These are phyloP conservation scores for Mormyrops attenuatus DNA, from an alignment of 2,797 vertebrate species.

Conservation along the genomic window DNA sequence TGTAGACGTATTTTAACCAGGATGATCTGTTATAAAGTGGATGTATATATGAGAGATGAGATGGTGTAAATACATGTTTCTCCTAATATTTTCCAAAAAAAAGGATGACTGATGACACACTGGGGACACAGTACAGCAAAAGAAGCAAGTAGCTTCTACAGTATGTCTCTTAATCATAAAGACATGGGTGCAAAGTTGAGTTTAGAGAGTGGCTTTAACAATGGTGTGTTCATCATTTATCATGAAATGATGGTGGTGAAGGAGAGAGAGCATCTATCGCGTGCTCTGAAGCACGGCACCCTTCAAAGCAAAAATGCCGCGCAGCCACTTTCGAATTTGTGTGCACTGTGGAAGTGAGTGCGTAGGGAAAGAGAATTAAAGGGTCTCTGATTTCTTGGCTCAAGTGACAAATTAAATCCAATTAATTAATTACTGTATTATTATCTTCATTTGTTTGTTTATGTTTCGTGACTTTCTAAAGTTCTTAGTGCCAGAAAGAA, in stretches of 20 bases:
- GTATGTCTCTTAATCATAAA: background rate
- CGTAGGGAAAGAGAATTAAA: background rate
- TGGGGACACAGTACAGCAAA: background rate
- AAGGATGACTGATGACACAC: background rate
- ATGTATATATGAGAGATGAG: background rate
- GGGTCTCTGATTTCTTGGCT: background rate
- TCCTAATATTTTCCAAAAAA: background rate
- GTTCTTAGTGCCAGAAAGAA: background rate
- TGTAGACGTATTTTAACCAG: background rate
- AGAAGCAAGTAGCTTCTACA: background rate
- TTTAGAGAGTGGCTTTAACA: background rate
- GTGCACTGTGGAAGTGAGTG: background rate
- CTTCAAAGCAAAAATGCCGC: background rate
- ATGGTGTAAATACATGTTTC: background rate
- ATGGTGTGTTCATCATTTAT: background rate
- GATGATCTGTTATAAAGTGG: background rate
- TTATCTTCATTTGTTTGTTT: background rate
- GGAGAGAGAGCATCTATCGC: background rate
- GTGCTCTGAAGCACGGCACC: background rate
- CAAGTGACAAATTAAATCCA: constrained; percentile 1
- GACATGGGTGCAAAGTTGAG: background rate
- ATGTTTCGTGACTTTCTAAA: background rate
- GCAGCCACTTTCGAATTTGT: background rate
- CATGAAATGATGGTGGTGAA: background rate
- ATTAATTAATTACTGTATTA: background rate